Percentiles rank a stretch among this genome's conserved stretches.
Evolutionary conservation across 2,113 vertebrate species (phyloP).

Genomic region (Zapornia atra): DNA sequence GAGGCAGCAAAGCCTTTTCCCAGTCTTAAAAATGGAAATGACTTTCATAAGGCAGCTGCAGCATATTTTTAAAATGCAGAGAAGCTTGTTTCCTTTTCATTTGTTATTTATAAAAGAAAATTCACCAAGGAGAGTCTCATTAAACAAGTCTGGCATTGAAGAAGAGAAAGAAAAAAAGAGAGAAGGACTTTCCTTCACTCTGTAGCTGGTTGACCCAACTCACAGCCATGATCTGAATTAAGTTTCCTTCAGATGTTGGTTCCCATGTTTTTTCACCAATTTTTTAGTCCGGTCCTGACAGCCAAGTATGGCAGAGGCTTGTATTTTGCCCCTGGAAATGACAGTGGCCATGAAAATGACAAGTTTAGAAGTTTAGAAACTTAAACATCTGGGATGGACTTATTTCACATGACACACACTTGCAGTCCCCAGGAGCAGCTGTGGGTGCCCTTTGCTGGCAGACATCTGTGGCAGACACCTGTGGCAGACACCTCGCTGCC

Average conservation of each 20-base stretch:
- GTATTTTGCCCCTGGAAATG: not conserved
- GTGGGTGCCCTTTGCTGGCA: not conserved
- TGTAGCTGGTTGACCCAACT: not conserved
- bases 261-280: not conserved
- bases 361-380: not conserved
- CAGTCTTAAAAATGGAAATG: not conserved
- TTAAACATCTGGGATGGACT: not conserved
- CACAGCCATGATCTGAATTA: not conserved
- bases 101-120: slow-evolving; percentile 12
- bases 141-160: slow-evolving; percentile 1
- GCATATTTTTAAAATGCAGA: not conserved
- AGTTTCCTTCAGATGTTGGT: not conserved
- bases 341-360: accelerated
- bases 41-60: not conserved
- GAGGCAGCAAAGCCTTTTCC: not conserved
- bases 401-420: accelerated
- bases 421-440: not conserved
- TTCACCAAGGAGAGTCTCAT: not conserved
- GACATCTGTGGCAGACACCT: not conserved
- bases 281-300: not conserved
- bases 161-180: not conserved
- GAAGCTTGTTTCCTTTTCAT: not conserved
- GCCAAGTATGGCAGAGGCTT: not conserved
- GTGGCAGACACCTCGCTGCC: not conserved
- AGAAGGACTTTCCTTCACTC: not conserved